A percentile compares a stretch with the other conserved stretches of the same genome.
phyloP scores from a whole-genome alignment of 2,113 vertebrate genomes.

The Mus spicilegus region DNA sequence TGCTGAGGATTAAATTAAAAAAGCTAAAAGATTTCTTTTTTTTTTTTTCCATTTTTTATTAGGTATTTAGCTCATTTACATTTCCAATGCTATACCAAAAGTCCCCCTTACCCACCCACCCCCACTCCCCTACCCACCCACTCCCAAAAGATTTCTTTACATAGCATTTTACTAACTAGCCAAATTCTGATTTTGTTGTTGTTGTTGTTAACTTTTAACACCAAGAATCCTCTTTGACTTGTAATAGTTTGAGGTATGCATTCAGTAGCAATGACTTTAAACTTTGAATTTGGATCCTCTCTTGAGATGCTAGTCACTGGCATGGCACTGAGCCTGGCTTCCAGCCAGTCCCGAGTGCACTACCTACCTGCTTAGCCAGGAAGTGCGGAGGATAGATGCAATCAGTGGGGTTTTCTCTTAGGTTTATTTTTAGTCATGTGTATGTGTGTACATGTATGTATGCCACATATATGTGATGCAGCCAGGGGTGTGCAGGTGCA shows the following conservation, averaged over 20 bases:
- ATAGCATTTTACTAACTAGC: background rate
- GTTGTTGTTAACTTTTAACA: background rate
- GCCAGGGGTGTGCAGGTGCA: background rate
- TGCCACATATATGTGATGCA: background rate
- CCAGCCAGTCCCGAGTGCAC: background rate
- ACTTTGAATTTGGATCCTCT: background rate
- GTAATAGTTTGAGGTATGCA: background rate
- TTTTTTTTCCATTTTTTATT: too few relatives aligned
- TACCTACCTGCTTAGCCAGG: background rate
- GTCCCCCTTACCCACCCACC: too few relatives aligned
- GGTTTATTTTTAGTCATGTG: background rate
- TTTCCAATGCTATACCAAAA: too few relatives aligned
- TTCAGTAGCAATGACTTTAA: background rate
- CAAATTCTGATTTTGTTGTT: background rate
- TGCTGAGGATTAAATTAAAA: background rate
- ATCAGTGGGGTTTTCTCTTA: background rate
- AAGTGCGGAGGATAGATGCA: too few relatives aligned
- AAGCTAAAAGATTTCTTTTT: background rate
- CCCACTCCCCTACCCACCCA: too few relatives aligned
- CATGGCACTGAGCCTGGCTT: background rate
- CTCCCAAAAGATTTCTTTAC: background rate
- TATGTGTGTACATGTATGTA: background rate
- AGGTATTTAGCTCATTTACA: too few relatives aligned
- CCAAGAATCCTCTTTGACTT: background rate
- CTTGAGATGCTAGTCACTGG: background rate